These are phyloP conservation scores for Triplophysa yarkandensis DNA, from an alignment of 2,797 vertebrate species.

Conservation along the genomic window DNA sequence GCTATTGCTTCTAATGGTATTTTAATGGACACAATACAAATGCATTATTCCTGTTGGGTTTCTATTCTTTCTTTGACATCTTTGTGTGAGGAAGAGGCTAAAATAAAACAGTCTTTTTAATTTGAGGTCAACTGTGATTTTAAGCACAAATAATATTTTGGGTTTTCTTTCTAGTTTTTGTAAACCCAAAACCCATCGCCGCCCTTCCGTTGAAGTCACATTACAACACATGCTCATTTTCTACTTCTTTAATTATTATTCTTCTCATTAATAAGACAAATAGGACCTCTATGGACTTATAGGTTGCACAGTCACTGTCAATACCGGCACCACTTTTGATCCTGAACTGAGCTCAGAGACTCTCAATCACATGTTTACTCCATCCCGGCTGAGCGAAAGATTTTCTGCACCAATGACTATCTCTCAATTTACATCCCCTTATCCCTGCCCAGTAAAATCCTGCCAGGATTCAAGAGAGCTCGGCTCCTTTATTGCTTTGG, in stretches of 20 bases:
- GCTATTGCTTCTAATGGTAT: too few relatives aligned
- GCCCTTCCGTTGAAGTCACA: neutral
- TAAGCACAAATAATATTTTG: too few relatives aligned
- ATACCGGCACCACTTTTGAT: slow-evolving; percentile 51
- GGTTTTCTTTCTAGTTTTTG: slow-evolving; percentile 24
- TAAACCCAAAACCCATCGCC: slow-evolving; percentile 22
- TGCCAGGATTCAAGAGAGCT: slow-evolving; percentile 42
- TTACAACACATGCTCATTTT: slow-evolving; percentile 43
- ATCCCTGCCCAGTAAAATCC: slow-evolving; percentile 40
- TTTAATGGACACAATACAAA: too few relatives aligned
- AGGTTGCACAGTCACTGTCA: slow-evolving; percentile 46
- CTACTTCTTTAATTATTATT: slow-evolving; percentile 39
- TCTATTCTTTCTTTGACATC: too few relatives aligned
- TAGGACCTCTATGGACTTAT: slow-evolving; percentile 53
- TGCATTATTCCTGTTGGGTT: too few relatives aligned
- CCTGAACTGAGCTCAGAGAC: slow-evolving; percentile 37
- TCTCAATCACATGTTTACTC: slow-evolving; percentile 30
- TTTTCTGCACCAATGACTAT: slow-evolving; percentile 40
- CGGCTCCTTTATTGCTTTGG: slow-evolving; percentile 39
- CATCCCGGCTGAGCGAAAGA: slow-evolving; percentile 44
- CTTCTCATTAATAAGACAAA: slow-evolving; percentile 52
- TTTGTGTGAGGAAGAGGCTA: too few relatives aligned
- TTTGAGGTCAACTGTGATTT: too few relatives aligned
- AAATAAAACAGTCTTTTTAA: too few relatives aligned
- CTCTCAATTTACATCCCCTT: slow-evolving; percentile 43